phyloP scores from a whole-genome alignment of 2,888 invertebrate genomes.

The Ormyrus nitidulus region DNA sequence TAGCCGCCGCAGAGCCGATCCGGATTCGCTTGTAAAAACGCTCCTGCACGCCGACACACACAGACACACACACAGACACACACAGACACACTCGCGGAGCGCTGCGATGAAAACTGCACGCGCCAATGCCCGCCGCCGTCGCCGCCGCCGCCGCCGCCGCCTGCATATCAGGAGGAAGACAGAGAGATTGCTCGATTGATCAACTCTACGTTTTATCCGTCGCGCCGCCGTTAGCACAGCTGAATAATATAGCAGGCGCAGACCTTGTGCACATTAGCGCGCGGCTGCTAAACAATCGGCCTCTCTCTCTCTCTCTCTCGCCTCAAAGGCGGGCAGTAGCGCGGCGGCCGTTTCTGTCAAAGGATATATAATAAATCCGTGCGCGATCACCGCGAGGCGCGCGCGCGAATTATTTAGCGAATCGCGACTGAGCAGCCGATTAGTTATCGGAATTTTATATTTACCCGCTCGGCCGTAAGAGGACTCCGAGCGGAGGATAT shows the following conservation, averaged over 20 bases:
- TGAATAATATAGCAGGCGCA: conserved; percentile 4
- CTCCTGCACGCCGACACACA: too few species aligned
- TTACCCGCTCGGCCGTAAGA: conserved; percentile 6
- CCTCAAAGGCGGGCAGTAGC: background rate
- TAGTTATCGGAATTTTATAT: conserved; percentile 46
- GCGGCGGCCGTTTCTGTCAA: background rate
- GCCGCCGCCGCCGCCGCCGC: background rate
- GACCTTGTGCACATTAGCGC: conserved; percentile 35
- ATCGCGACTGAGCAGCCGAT: conserved; percentile 14
- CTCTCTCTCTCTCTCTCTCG: too few species aligned
- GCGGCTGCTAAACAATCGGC: background rate
- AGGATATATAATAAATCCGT: background rate
- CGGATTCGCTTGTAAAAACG: conserved; percentile 40
- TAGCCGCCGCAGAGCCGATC: background rate
- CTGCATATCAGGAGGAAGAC: background rate
- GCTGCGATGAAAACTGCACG: background rate
- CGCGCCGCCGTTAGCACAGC: background rate
- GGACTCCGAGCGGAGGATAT: background rate
- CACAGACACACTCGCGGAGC: background rate
- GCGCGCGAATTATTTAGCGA: conserved; percentile 48
- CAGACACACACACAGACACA: background rate
- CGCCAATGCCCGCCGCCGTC: background rate
- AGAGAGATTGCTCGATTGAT: conserved; percentile 38
- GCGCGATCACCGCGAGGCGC: conserved; percentile 13
- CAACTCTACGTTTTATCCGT: background rate